These are phyloP conservation scores for Echinometra lucunter DNA, from an alignment of 53 echinoderm and acorn worm genomes.

Conservation along the genomic window DNA sequence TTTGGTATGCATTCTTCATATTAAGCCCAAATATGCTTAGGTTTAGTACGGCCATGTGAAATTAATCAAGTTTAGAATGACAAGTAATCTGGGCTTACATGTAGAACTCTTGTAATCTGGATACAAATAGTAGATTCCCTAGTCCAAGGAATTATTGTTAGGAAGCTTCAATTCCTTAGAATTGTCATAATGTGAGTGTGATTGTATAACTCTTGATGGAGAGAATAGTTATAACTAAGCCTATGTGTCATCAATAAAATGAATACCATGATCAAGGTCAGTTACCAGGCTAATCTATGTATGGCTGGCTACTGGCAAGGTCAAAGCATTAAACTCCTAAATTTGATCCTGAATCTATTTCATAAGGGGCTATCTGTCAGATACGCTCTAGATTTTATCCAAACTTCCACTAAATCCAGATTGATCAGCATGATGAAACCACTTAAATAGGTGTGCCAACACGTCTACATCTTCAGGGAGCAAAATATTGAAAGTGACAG, in stretches of 20 bases:
- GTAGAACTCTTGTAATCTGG: too few relatives aligned
- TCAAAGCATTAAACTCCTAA: background rate
- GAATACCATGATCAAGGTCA: constrained; percentile 15
- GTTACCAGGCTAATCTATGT: background rate
- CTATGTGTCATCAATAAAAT: background rate
- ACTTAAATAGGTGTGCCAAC: background rate
- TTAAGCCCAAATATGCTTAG: too few relatives aligned
- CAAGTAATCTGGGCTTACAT: too few relatives aligned
- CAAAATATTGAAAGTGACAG: background rate
- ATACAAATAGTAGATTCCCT: too few relatives aligned
- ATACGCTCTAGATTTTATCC: constrained; percentile 28
- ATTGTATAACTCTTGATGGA: too few relatives aligned
- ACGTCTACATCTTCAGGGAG: background rate
- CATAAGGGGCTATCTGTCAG: background rate
- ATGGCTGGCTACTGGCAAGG: background rate
- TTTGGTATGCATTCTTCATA: too few relatives aligned
- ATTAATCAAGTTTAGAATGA: too few relatives aligned
- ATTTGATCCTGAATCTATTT: too few relatives aligned
- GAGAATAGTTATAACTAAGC: background rate
- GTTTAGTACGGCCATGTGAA: too few relatives aligned
- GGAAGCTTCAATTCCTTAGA: too few relatives aligned
- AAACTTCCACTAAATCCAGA: background rate
- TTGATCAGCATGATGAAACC: background rate
- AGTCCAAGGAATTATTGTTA: too few relatives aligned
- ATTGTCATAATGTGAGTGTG: background rate